phyloP scores from a whole-genome alignment of 2,797 vertebrate species.

The Geotrypetes seraphini region DNA sequence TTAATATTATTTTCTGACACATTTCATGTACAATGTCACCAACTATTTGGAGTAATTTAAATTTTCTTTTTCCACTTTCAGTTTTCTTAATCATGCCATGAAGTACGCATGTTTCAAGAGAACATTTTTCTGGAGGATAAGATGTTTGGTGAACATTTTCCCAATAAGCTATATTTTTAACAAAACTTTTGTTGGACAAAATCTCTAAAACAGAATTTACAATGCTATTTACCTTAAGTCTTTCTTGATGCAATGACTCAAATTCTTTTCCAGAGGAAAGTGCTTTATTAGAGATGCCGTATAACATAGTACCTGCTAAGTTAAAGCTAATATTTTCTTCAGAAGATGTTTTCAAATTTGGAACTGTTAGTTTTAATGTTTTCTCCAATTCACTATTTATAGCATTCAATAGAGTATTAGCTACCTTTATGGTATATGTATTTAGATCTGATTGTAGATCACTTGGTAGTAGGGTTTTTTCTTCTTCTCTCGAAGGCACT shows the following conservation, averaged over 20 bases:
- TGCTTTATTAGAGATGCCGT: too few relatives aligned
- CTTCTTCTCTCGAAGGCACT: too few relatives aligned
- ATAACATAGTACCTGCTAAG: too few relatives aligned
- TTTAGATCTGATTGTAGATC: constrained; percentile 10
- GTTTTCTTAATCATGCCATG: constrained; percentile 1
- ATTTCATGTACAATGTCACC: constrained; percentile 20
- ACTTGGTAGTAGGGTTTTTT: background rate
- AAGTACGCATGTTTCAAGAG: constrained; percentile 9
- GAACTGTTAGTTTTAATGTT: background rate
- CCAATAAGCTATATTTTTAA: background rate
- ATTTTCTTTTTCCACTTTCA: background rate
- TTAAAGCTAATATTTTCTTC: background rate
- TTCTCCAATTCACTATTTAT: constrained; percentile 21
- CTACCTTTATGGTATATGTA: constrained; percentile 22
- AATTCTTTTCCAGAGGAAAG: background rate
- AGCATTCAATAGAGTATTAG: constrained; percentile 21
- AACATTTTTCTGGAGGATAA: background rate
- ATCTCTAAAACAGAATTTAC: constrained; percentile 21
- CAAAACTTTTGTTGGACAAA: background rate
- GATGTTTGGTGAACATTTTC: background rate
- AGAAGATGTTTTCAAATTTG: background rate
- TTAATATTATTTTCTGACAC: constrained; percentile 3
- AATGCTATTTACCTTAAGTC: constrained; percentile 11
- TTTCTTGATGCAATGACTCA: background rate
- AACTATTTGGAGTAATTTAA: constrained; percentile 18